A percentile compares a stretch with the other conserved stretches of the same genome.
Evolutionary conservation across 1,140 invertebrate species (phyloP).

Genomic region (Neodiprion pinetum): DNA sequence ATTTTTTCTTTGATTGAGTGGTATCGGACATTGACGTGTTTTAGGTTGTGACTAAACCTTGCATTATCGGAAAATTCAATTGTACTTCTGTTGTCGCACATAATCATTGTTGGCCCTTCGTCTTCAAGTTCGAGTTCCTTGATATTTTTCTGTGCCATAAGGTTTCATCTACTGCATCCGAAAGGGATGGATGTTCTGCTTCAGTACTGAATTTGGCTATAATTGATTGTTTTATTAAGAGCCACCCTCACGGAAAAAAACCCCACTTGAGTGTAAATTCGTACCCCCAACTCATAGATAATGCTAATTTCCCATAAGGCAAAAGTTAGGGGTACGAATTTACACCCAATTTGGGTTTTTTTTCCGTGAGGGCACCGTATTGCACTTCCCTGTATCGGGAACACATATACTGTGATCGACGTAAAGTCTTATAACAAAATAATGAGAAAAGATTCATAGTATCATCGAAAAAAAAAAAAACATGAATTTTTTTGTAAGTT

Average conservation of each 20-base stretch:
- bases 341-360: too few species aligned
- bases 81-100: neutral
- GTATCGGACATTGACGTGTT: neutral
- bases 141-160: neutral
- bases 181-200: slow-evolving; percentile 8
- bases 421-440: slow-evolving; percentile 15
- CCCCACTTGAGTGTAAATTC: too few species aligned
- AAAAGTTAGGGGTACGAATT: too few species aligned
- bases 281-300: too few species aligned
- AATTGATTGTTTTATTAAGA: slow-evolving; percentile 41
- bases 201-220: slow-evolving; percentile 47
- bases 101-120: slow-evolving; percentile 2
- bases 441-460: too few species aligned
- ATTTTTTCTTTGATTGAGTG: neutral
- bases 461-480: too few species aligned
- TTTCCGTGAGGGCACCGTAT: slow-evolving; percentile 16
- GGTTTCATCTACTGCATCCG: slow-evolving; percentile 8
- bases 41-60: neutral
- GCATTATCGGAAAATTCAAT: neutral
- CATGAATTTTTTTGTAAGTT: too few species aligned
- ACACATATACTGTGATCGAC: slow-evolving; percentile 34
- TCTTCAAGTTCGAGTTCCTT: neutral
- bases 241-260: slow-evolving; percentile 32
- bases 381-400: slow-evolving; percentile 31
- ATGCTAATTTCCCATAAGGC: too few species aligned